Evolutionary conservation across 2,113 vertebrate species (phyloP).

Genomic region (Colinus virginianus): DNA sequence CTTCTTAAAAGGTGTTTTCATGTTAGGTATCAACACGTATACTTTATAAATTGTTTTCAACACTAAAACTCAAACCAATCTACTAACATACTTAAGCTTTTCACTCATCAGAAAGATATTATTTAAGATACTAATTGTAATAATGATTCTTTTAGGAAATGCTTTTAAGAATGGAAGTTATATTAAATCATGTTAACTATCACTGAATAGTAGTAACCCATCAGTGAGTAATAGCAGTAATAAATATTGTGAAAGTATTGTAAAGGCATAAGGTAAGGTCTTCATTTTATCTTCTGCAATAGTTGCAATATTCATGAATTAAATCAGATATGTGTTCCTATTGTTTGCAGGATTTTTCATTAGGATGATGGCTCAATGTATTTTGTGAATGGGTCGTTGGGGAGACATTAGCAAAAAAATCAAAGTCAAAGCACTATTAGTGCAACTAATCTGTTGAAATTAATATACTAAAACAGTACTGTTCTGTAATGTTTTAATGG

Average conservation of each 20-base stretch:
- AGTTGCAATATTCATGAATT: background rate
- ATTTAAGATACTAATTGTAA: constrained; percentile 42
- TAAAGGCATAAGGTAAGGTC: constrained; percentile 1
- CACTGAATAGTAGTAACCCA: constrained; percentile 24
- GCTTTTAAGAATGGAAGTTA: constrained; percentile 21
- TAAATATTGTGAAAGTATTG: constrained; percentile 25
- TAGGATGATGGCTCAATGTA: background rate
- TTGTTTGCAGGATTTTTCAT: background rate
- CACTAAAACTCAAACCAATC: background rate
- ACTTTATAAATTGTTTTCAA: background rate
- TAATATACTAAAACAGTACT: background rate
- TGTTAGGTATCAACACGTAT: background rate
- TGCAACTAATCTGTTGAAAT: background rate
- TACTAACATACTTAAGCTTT: background rate
- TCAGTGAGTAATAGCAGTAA: background rate
- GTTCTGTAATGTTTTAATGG: background rate
- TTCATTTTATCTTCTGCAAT: background rate
- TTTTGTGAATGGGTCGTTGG: background rate
- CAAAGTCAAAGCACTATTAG: background rate
- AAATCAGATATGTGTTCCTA: background rate
- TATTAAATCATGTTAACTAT: constrained; percentile 40
- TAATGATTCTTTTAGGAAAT: constrained; percentile 50
- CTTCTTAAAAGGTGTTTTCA: background rate
- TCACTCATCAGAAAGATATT: constrained; percentile 23
- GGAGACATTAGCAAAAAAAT: background rate